phyloP scores from a whole-genome alignment of 2,888 invertebrate genomes.

The Strigamia transsilvanica region DNA sequence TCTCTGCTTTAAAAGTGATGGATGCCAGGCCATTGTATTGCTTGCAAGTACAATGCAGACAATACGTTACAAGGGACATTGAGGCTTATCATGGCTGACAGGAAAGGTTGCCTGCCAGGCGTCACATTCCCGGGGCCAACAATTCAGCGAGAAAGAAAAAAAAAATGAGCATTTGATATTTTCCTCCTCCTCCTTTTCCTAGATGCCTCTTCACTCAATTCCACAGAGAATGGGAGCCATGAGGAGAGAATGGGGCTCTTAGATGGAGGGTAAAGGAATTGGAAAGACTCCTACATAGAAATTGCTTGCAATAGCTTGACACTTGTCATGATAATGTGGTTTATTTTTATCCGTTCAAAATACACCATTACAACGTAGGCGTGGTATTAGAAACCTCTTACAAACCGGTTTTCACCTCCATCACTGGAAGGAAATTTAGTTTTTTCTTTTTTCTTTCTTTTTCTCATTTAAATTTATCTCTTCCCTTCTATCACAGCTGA shows the following conservation, averaged over 20 bases:
- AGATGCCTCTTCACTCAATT: constrained; percentile 26
- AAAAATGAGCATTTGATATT: constrained; percentile 25
- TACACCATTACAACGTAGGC: constrained; percentile 17
- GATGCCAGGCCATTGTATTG: constrained; percentile 30
- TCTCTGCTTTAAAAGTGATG: constrained; percentile 30
- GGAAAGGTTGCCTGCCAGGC: constrained; percentile 30
- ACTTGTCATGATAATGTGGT: constrained; percentile 30
- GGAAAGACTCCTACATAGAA: constrained; percentile 21
- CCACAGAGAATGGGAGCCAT: constrained; percentile 26
- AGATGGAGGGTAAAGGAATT: constrained; percentile 24
- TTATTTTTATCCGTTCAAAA: constrained; percentile 17
- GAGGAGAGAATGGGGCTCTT: constrained; percentile 30
- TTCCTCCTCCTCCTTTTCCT: constrained; percentile 26
- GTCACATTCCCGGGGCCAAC: constrained; percentile 30
- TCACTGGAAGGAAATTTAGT: neutral
- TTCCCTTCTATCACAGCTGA: too few species aligned
- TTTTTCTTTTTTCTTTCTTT: neutral
- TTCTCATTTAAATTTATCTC: too few species aligned
- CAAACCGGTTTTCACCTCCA: too few species aligned
- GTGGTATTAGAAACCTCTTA: neutral
- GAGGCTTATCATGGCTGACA: constrained; percentile 26
- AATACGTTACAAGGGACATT: constrained; percentile 30
- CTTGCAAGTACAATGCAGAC: constrained; percentile 30
- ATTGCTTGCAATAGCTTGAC: constrained; percentile 13
- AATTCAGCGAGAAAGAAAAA: constrained; percentile 18